Base-by-base conservation (phyloP, 2,888 invertebrate species). In the Chloroclystis v-ata region DNA sequence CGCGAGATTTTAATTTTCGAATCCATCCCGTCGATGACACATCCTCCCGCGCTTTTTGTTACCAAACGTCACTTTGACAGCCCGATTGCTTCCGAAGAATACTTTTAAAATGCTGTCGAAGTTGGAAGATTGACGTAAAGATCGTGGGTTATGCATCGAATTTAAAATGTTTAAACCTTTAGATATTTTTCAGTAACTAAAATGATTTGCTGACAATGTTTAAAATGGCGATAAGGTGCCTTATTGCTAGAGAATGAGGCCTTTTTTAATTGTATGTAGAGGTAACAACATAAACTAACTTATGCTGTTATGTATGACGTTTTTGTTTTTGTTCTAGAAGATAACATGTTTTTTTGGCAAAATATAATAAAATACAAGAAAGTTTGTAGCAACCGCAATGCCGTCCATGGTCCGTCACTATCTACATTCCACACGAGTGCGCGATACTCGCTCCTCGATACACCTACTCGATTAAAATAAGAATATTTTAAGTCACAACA, bases 1-100 rank as follows among this genome's bases (percentile, higher is more conserved):
- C 81, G 70, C 66, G 82, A 73, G 82, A 75, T 86, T 86, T 85
- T 85, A 85, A 86, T 86, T 85, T 86, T 82, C 83, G 80, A 78
- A 83, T 78, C 82, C 78, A 83, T 83, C 82, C 69, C 72, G 67
- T 67, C 67, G 60, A 60, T 75, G 76, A 71, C 75, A 66, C 59
- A 63, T 58, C 63, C 65, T 72, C 71, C 75, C 71, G 72, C 74
- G 69, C 69, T 80, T 59, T 78, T 80, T 78, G 73, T 78, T 71
- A 59, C 69, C n/a, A 68, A 71, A 78, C 73, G 74, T 81, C 78
- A 78, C 72, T 71, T 60, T 66, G 67, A 64, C 63, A 72, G 69
- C 68, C 59, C 68, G 75, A 79, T 81, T 78, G 80, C 78, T 78
- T 80, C 75, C 57, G 49, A 56, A 58, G 62, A 65, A 61, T 67